Evolutionary conservation across 2,888 invertebrate genomes (phyloP).

Genomic region (Drosophila cracens): DNA sequence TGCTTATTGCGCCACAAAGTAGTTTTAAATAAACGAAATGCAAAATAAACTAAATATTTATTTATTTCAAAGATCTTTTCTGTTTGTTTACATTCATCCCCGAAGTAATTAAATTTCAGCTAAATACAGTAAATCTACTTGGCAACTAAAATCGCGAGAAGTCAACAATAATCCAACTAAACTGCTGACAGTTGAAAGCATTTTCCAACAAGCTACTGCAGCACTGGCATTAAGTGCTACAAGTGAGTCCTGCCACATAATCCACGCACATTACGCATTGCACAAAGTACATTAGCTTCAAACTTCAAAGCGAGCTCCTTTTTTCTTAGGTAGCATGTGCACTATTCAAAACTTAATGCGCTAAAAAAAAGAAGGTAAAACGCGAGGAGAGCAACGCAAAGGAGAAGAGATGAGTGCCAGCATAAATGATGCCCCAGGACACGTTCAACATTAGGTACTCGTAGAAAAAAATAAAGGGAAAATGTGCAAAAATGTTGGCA

Average conservation of each 20-base stretch:
- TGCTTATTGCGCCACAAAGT: too few relatives aligned
- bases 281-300: conserved; percentile 25
- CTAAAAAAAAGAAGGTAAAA: conserved; percentile 33
- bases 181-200: conserved; percentile 14
- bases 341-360: conserved; percentile 70
- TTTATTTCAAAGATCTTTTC: not conserved
- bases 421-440: conserved; percentile 65
- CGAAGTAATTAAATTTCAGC: not conserved
- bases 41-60: not conserved
- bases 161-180: conserved; percentile 9
- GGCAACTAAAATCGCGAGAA: not conserved
- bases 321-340: conserved; percentile 50
- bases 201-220: not conserved
- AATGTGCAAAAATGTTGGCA: conserved; percentile 40
- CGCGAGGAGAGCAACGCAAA: conserved; percentile 37
- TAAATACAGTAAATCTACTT: not conserved
- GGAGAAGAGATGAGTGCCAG: conserved; percentile 44
- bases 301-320: conserved; percentile 31
- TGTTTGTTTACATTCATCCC: not conserved
- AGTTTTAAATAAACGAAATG: not conserved
- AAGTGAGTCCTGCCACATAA: conserved; percentile 20
- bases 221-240: conserved; percentile 15
- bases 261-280: conserved; percentile 35
- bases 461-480: not conserved
- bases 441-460: conserved; percentile 24